phyloP scores from a whole-genome alignment of 2,113 vertebrate genomes.

The Sprattus sprattus region DNA sequence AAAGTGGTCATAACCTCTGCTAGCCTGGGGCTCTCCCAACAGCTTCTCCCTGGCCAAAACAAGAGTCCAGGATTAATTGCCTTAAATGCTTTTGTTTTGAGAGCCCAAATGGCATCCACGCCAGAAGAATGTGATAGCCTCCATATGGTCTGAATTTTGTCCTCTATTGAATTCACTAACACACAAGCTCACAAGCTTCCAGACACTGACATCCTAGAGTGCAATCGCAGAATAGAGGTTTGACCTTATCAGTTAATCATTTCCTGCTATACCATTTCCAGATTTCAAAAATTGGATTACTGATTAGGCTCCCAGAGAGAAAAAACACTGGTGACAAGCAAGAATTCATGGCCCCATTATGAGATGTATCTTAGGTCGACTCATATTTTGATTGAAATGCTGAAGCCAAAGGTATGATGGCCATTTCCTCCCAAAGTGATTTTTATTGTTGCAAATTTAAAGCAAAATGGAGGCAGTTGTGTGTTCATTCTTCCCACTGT shows the following conservation, averaged over 20 bases:
- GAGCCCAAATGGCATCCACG: not conserved
- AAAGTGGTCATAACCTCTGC: not conserved
- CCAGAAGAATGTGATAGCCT: slow-evolving; percentile 1
- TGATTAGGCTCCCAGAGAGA: not conserved
- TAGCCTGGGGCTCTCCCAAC: not conserved
- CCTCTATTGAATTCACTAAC: slow-evolving; percentile 19
- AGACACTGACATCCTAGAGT: not conserved
- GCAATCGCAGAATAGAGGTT: not conserved
- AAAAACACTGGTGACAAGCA: not conserved
- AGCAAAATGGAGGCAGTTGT: not conserved
- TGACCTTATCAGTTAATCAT: slow-evolving; percentile 11
- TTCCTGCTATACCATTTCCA: slow-evolving; percentile 1
- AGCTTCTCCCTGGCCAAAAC: slow-evolving; percentile 2
- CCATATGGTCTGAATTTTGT: slow-evolving; percentile 27
- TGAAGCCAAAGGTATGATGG: not conserved
- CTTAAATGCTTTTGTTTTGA: slow-evolving; percentile 1
- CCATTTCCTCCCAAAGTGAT: not conserved
- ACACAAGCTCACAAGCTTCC: not conserved
- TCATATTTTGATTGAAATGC: not conserved
- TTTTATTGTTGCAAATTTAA: not conserved
- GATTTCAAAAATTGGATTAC: not conserved
- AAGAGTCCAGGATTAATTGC: slow-evolving; percentile 11
- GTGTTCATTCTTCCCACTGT: not conserved
- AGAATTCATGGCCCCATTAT: not conserved
- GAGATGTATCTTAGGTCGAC: not conserved